Percentiles rank a stretch among this genome's conserved stretches.
Conservation (phyloP, 2,113 vertebrate species). For the Sciurus niger region DNA sequence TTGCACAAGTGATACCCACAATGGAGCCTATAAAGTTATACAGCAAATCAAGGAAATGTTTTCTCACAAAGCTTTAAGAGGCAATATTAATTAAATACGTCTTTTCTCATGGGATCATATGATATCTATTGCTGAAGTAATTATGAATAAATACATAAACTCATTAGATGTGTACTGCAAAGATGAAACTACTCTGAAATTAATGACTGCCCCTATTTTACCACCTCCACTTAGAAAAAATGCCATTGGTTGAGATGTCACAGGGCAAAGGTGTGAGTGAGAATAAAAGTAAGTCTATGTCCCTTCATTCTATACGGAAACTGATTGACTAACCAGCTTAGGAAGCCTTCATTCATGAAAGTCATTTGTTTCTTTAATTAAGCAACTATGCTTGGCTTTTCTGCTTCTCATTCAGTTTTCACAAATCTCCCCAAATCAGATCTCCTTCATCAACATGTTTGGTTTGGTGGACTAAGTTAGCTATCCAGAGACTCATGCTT, state of each 20-base stretch:
- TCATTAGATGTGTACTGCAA: constrained; percentile 62
- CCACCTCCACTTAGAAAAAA: constrained; percentile 50
- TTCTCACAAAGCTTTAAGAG: constrained; percentile 71
- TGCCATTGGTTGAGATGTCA: neutral
- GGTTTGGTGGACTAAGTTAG: neutral
- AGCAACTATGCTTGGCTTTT: neutral
- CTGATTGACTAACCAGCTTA: neutral
- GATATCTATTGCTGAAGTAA: constrained; percentile 63
- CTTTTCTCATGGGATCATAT: constrained; percentile 69
- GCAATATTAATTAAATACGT: constrained; percentile 71
- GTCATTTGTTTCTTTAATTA: neutral
- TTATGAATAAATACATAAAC: constrained; percentile 73
- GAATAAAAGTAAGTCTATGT: constrained; percentile 30
- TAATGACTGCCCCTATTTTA: neutral
- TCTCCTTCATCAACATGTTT: neutral
- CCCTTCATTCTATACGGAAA: neutral
- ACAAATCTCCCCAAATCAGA: neutral
- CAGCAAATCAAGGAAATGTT: constrained; percentile 38
- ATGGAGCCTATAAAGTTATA: constrained; percentile 58
- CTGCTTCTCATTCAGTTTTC: constrained; percentile 35
- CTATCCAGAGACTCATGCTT: neutral
- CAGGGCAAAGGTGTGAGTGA: constrained; percentile 4
- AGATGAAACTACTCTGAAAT: constrained; percentile 64
- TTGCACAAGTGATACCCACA: neutral
- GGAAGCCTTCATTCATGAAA: neutral